These are phyloP conservation scores for Falco peregrinus DNA, from an alignment of 2,797 vertebrate genomes.

Conservation along the genomic window DNA sequence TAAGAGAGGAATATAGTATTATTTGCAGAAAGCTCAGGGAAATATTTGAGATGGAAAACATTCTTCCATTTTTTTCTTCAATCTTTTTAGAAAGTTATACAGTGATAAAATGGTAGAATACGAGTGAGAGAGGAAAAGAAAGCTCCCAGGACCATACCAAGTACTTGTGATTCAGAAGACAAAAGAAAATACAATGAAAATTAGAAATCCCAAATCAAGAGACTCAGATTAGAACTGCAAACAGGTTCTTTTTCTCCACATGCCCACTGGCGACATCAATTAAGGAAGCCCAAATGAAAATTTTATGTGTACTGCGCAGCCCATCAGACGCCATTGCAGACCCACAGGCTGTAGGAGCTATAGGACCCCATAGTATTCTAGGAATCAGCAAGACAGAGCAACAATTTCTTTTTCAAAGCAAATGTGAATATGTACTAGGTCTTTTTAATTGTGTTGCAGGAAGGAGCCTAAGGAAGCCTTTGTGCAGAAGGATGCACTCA, in stretches of 20 bases:
- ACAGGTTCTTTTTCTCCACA: neutral
- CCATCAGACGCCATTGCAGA: fast-evolving
- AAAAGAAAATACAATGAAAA: neutral
- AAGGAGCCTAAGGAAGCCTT: neutral
- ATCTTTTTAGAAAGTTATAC: neutral
- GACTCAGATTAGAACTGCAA: neutral
- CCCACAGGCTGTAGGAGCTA: neutral
- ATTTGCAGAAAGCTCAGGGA: neutral
- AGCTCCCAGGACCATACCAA: neutral
- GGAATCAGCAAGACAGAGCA: neutral
- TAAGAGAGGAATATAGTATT: neutral
- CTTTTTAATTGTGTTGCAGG: neutral
- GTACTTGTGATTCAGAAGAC: neutral
- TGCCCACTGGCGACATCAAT: neutral
- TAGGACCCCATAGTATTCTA: neutral
- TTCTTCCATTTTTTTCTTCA: too few relatives aligned
- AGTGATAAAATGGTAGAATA: neutral
- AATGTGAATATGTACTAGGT: neutral
- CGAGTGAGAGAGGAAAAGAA: neutral
- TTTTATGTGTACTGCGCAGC: too few relatives aligned
- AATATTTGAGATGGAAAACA: neutral
- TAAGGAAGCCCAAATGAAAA: neutral
- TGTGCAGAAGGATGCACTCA: neutral
- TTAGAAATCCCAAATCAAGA: neutral
- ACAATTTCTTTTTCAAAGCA: neutral